Evolutionary conservation across 2,888 invertebrate genomes (phyloP).

Genomic region (Cheilosia impressa): DNA sequence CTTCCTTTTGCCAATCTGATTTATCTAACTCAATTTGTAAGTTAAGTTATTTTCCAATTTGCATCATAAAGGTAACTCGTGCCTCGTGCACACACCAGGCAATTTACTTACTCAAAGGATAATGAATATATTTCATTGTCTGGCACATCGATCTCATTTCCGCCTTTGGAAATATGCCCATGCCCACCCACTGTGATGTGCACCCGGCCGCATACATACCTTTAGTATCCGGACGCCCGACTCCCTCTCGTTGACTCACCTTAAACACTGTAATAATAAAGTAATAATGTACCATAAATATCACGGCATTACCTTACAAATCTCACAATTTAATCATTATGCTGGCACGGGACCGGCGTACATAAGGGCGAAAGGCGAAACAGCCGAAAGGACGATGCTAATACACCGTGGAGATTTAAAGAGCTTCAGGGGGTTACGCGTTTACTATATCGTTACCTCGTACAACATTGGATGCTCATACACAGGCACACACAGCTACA

Average conservation of each 20-base stretch:
- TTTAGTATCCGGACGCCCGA: neutral
- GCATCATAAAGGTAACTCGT: conserved; percentile 61
- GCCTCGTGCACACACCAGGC: conserved; percentile 46
- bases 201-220: neutral
- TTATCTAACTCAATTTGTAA: conserved; percentile 62
- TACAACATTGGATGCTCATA: neutral
- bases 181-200: neutral
- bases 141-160: conserved; percentile 73
- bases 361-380: conserved; percentile 16
- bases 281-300: conserved; percentile 73
- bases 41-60: conserved; percentile 72
- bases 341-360: conserved; percentile 33
- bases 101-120: conserved; percentile 70
- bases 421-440: conserved; percentile 38
- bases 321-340: conserved; percentile 72
- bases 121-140: conserved; percentile 73
- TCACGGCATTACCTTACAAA: conserved; percentile 65
- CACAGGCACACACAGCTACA: neutral
- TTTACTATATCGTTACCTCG: neutral
- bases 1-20: conserved; percentile 41
- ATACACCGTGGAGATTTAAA: conserved; percentile 42
- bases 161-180: conserved; percentile 28
- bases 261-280: conserved; percentile 67
- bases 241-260: conserved; percentile 5
- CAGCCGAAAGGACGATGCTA: conserved; percentile 42